Evolutionary conservation across 2,888 invertebrate species (phyloP).

Genomic region (Eristalis intricaria): DNA sequence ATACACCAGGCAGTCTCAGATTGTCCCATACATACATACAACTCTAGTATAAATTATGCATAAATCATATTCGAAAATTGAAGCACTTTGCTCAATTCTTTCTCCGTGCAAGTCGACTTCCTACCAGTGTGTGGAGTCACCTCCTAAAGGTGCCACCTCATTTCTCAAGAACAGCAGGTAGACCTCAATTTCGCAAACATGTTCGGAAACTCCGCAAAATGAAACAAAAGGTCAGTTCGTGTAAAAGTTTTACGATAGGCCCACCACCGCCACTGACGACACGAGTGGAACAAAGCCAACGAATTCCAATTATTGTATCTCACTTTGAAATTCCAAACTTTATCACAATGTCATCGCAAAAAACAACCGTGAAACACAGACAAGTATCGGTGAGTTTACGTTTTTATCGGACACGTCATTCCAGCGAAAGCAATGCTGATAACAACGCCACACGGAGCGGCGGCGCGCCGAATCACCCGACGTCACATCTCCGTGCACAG

Average conservation of each 20-base stretch:
- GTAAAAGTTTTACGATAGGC: not conserved
- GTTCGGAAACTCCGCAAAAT: not conserved
- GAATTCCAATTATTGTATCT: not conserved
- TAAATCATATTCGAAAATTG: too few species aligned
- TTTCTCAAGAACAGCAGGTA: not conserved
- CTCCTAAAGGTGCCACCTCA: not conserved
- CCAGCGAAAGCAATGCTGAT: conserved; percentile 59
- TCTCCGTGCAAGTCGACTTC: not conserved
- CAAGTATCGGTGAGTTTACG: not conserved
- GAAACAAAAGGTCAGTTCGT: not conserved
- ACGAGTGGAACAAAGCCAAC: not conserved
- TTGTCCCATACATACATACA: too few species aligned
- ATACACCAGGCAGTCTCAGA: too few species aligned
- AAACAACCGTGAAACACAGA: not conserved
- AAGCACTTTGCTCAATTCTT: not conserved
- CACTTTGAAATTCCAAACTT: not conserved
- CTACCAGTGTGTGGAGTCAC: not conserved
- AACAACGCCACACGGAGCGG: conserved; percentile 25
- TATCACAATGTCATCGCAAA: conserved; percentile 4
- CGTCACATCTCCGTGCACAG: conserved; percentile 44
- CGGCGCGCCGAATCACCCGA: not conserved
- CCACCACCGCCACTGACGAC: not conserved
- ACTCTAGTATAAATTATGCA: too few species aligned
- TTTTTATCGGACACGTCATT: conserved; percentile 57
- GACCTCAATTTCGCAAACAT: not conserved